These are phyloP conservation scores for Scrobipalpa atriplicella DNA, from an alignment of 2,888 invertebrate species.

Conservation along the genomic window DNA sequence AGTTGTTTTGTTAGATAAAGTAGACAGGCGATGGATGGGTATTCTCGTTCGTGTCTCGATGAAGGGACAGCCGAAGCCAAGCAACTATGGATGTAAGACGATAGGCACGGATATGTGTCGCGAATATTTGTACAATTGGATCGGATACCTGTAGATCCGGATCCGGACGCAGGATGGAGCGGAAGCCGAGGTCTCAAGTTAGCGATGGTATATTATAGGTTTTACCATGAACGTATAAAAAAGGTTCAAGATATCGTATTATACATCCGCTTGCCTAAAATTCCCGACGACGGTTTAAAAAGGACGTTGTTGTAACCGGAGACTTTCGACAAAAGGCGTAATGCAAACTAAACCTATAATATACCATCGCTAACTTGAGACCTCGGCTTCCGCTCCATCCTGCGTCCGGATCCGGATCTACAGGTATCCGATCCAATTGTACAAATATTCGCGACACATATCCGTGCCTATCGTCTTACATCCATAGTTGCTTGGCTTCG, in stretches of 20 bases:
- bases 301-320: slow-evolving; percentile 35
- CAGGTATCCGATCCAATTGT: slow-evolving; percentile 54
- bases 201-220: slow-evolving; percentile 39
- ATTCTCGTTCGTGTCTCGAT: neutral
- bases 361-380: slow-evolving; percentile 41
- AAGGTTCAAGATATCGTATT: slow-evolving; percentile 11
- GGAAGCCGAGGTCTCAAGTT: slow-evolving; percentile 38
- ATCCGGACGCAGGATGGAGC: slow-evolving; percentile 43
- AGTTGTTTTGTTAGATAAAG: neutral
- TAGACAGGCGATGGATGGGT: neutral
- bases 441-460: slow-evolving; percentile 55
- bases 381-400: slow-evolving; percentile 42
- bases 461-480: slow-evolving; percentile 35
- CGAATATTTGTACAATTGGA: slow-evolving; percentile 59
- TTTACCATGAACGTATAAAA: neutral
- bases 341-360: slow-evolving; percentile 42
- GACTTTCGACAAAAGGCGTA: slow-evolving; percentile 33
- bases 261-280: slow-evolving; percentile 8
- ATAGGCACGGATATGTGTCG: slow-evolving; percentile 43
- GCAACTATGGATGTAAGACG: slow-evolving; percentile 22
- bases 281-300: slow-evolving; percentile 20
- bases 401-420: slow-evolving; percentile 43
- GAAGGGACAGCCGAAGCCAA: neutral
- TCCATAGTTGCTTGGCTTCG: neutral
- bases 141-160: slow-evolving; percentile 50